Evolutionary conservation across 1,140 invertebrate genomes (phyloP), one percentile per base, ranked within the genome.

Genomic region (Sarcophaga peregrina): DNA sequence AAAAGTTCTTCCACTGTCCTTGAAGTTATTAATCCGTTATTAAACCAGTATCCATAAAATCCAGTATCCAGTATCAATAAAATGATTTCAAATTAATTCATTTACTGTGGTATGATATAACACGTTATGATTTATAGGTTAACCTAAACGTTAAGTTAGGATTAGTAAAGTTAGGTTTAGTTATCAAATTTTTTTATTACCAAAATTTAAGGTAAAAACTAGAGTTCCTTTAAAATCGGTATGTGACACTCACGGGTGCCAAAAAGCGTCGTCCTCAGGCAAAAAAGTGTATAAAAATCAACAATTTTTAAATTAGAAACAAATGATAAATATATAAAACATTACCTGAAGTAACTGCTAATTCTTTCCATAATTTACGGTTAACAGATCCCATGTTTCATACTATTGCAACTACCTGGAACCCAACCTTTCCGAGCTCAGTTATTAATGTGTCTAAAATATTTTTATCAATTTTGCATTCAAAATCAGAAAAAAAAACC

Each of bases 401-500:
- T 0, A 72, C 81, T 15, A 72, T n/a, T 4, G 58, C 81, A 8
- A 82, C 54, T 9, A 82, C 58, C 5, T 5, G 62, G 17, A 20
- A 72, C 13, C 50, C 50, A 25, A 15, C 17, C 7, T 54, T 54
- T 37, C 17, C 5, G 3, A 80, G 50, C 9, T 17, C 78, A 46
- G 10, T 54, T 15, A 80, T 58, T 54, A 80, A 37, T 8, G 8
- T 37, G 4, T 6, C 6, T 25, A 37, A 20, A 25, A 58, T 52
- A 7, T 72, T n/a, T 13, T 25, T 54, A 2, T 15, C 88, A 82
- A 91, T 86, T n/a, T 73, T 11, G 9, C 73, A 82, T 62, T 90
- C 87, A 85, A 86, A 91, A 76, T 85, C 62, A 84, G 83, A 86
- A 90, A 20, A 84, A 84, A 86, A 90, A 20, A 91, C 81, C 0